Base-by-base conservation (phyloP, 2,888 invertebrate species). In the Metalampra italica region DNA sequence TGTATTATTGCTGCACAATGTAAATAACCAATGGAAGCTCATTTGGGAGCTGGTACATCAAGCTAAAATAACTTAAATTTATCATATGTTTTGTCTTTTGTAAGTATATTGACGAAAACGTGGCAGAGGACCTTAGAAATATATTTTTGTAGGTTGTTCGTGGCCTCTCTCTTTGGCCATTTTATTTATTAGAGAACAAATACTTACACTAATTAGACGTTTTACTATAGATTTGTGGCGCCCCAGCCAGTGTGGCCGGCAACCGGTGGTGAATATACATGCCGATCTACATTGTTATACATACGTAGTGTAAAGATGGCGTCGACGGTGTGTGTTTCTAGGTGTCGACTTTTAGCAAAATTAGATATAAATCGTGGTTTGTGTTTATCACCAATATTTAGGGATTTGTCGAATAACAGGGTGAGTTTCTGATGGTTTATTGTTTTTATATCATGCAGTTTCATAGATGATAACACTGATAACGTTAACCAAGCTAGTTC, bases 281-380 rank as follows among this genome's bases (percentile, higher is more conserved):
- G 44, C 36, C 32, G 44, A 51, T 13, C 40, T 45, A 41, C 29
- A 12, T 42, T 41, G 36, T 43, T 64, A 64, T 62, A 60, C 62
- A 62, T 64, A 66, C 69, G 84, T 87, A 85, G 85, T 87, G 82
- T 81, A 85, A 91, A 91, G 82, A 91, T 91, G 91, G 91, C 91
- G 91, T 90, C 91, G 78, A 88, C 90, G 76, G 90, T 91, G 78
- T 91, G 91, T 83, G 90, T 90, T 79, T 90, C 90, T 79, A 83
- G 85, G 76, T 90, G 91, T 83, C 91, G 91, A 83, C 81, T 91
- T 75, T 82, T 92, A 74, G 81, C 91, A 70, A 90, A 91, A 88
- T 85, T 91, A 82, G 91, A 91, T 83, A 84, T 91, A 83, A 90
- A 90, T 83, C 91, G 91, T 82, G 88, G 79, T 74, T 83, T 89